phyloP scores from a whole-genome alignment of 2,888 invertebrate genomes.

The Vandiemenella viatica region DNA sequence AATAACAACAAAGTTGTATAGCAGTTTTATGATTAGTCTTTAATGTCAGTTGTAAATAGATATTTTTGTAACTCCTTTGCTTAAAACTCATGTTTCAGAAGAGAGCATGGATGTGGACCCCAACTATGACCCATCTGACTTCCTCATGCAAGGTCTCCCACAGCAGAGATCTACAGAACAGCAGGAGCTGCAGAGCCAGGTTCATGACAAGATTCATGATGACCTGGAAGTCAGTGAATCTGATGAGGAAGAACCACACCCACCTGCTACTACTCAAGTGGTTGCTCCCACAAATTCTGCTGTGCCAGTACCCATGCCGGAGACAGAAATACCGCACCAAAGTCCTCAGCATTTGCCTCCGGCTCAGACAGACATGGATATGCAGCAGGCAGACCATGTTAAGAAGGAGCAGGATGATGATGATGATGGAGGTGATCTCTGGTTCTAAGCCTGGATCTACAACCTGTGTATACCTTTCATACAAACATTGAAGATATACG shows the following conservation, averaged over 20 bases:
- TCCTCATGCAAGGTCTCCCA: slow-evolving; percentile 44
- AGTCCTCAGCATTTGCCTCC: too few relatives aligned
- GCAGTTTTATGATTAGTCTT: too few relatives aligned
- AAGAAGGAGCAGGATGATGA: slow-evolving; percentile 26
- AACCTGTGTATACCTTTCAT: too few relatives aligned
- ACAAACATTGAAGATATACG: too few relatives aligned
- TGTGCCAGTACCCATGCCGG: too few relatives aligned
- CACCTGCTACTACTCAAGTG: slow-evolving; percentile 6
- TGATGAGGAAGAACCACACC: slow-evolving; percentile 40
- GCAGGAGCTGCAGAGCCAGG: slow-evolving; percentile 26
- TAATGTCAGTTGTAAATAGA: too few relatives aligned
- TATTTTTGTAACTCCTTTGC: too few relatives aligned
- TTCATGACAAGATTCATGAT: slow-evolving; percentile 44
- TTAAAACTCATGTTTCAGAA: too few relatives aligned
- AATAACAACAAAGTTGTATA: too few relatives aligned
- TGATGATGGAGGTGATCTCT: slow-evolving; percentile 38
- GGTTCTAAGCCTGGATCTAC: slow-evolving; percentile 35
- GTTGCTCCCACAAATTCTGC: not conserved
- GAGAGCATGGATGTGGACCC: slow-evolving; percentile 64
- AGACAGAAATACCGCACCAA: too few relatives aligned
- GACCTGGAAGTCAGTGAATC: slow-evolving; percentile 66
- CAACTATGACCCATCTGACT: slow-evolving; percentile 76
- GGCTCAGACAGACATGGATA: too few relatives aligned
- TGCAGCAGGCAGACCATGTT: slow-evolving; percentile 17
- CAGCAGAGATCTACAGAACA: slow-evolving; percentile 14